Base-by-base conservation (phyloP, 2,888 invertebrate genomes). In the Troides oblongomaculatus region DNA sequence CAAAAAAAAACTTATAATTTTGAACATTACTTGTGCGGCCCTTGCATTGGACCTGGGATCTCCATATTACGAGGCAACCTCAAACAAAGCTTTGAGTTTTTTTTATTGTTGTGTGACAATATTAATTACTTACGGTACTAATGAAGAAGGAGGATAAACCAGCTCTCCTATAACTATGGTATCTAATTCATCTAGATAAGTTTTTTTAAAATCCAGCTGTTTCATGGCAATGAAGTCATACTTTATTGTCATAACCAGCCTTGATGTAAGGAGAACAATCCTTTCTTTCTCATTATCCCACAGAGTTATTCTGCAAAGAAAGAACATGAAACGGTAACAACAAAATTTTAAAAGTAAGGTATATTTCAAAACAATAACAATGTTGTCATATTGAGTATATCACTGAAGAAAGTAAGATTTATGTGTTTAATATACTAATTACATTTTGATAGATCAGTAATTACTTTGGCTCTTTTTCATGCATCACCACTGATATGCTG, bases 221-320 rank as follows among this genome's bases (percentile, higher is more conserved):
- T 95, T 95, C 84, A 96, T 92, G 0, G 96, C 96, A 77, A 97
- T 97, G 84, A 97, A 97, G 87, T 97, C 97, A 85, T 96, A 97
- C 82, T 97, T 97, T 70, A 96, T 94, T 10, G 95, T 94, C 79
- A 97, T 93, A 43, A 97, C 88, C 57, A 95, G 93, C 76, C 95
- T 93, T n/a, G 95, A 94, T 3, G 96, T 96, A 36, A 97, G 88
- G 18, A 97, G 84, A 2, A 97, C 92, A 57, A 97, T 93, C 64
- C 97, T 93, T 85, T 97, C 97, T 78, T 96, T 95, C 82, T 97
- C 97, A 79, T 96, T 95, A 81, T 97, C 97, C 97, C 97, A 97
- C 73, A 97, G 93, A 77, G 96, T 97, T 78, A 97, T 97, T 84
- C 97, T 97, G 84, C 23, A 93, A 74, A 61, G 57, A n/a, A 18